phyloP scores from a whole-genome alignment of 2,797 vertebrate species.

The Lagodon rhomboides region DNA sequence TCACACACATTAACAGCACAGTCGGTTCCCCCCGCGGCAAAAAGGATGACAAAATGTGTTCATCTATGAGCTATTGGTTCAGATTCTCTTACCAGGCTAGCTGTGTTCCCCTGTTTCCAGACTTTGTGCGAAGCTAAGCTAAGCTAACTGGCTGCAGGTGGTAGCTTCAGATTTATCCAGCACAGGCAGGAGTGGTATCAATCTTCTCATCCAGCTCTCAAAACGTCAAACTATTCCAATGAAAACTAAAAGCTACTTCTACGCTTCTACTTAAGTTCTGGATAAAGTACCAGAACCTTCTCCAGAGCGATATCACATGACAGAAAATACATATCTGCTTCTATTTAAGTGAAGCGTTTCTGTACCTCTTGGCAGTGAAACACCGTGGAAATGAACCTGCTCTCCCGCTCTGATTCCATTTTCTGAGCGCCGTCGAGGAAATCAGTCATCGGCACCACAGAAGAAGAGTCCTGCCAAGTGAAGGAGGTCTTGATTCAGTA shows the following conservation, averaged over 20 bases:
- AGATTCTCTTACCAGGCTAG: not conserved
- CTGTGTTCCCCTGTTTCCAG: not conserved
- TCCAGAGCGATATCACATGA: constrained; percentile 27
- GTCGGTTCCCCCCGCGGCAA: not conserved
- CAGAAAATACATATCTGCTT: constrained; percentile 32
- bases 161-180: not conserved
- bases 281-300: constrained; percentile 10
- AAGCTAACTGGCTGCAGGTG: not conserved
- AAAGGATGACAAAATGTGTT: too few species aligned
- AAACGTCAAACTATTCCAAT: constrained; percentile 2
- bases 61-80: too few species aligned
- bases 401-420: constrained; percentile 21
- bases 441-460: constrained; percentile 47
- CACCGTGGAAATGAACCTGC: constrained; percentile 37
- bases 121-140: not conserved
- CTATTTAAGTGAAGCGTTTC: constrained; percentile 17
- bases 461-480: constrained; percentile 53
- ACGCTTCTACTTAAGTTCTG: not conserved
- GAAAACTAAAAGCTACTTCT: not conserved
- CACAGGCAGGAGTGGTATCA: not conserved
- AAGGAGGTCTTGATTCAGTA: constrained; percentile 68
- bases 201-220: not conserved
- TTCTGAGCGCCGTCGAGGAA: constrained; percentile 29
- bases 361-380: constrained; percentile 40
- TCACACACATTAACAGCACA: not conserved